Percentiles rank a stretch among this genome's conserved stretches.
Evolutionary conservation across 1,140 invertebrate genomes (phyloP).

Genomic region (Anastrepha ludens): DNA sequence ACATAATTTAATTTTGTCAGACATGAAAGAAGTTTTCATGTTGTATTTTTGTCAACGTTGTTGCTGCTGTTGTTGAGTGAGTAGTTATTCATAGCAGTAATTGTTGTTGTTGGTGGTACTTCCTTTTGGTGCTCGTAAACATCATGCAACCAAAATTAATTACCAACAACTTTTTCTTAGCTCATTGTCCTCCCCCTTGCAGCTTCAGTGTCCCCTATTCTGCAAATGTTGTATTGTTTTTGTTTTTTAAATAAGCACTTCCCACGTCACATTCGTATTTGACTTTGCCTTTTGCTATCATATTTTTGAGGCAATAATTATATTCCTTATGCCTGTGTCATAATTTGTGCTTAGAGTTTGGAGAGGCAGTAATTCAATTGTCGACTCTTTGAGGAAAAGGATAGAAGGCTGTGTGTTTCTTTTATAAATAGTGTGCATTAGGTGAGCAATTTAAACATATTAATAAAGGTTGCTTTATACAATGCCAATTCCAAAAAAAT

Average conservation of each 20-base stretch:
- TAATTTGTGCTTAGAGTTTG: neutral
- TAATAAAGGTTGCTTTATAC: neutral
- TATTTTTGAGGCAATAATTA: constrained; percentile 16
- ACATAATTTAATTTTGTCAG: constrained; percentile 35
- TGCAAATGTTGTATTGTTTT: neutral
- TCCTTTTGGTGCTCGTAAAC: neutral
- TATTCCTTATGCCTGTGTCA: neutral
- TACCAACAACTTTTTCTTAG: constrained; percentile 29
- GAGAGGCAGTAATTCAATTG: neutral
- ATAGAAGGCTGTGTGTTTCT: neutral
- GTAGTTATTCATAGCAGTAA: neutral
- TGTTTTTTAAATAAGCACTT: constrained; percentile 15
- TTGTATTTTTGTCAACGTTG: constrained; percentile 14
- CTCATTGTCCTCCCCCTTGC: neutral
- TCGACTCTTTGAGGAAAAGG: neutral
- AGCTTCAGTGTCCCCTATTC: neutral
- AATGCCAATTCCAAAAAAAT: no score
- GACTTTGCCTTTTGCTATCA: constrained; percentile 17
- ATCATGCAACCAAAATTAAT: constrained; percentile 32
- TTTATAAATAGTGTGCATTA: no score
- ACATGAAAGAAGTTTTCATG: neutral
- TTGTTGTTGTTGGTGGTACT: neutral
- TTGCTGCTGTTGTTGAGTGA: neutral
- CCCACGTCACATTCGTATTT: neutral
- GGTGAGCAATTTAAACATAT: no score